Evolutionary conservation across 2,113 vertebrate species (phyloP).

Genomic region (Colossoma macropomum): DNA sequence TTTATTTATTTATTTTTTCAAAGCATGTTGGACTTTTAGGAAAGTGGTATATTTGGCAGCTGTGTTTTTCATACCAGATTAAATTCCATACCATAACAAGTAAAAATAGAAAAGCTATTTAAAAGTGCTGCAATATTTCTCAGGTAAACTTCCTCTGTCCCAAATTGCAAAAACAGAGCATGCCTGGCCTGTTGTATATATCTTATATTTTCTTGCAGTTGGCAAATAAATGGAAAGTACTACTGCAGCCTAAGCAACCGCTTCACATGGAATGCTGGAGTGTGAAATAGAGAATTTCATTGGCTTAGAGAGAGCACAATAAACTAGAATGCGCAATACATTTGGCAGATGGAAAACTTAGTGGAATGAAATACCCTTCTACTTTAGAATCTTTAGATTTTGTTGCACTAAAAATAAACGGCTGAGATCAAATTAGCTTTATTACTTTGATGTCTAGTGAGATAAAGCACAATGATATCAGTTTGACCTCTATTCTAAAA

Average conservation of each 20-base stretch:
- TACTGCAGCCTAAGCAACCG: slow-evolving; percentile 18
- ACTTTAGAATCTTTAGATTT: neutral
- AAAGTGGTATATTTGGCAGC: slow-evolving; percentile 27
- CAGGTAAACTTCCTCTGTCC: slow-evolving; percentile 18
- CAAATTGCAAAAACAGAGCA: slow-evolving; percentile 23
- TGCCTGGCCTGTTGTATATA: slow-evolving; percentile 20
- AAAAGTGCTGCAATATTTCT: slow-evolving; percentile 28
- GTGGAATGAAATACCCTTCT: neutral
- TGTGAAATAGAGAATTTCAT: slow-evolving; percentile 43
- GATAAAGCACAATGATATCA: slow-evolving; percentile 39
- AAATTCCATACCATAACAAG: slow-evolving; percentile 35
- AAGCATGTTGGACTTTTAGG: neutral
- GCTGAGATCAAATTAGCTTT: neutral
- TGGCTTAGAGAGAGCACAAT: slow-evolving; percentile 29
- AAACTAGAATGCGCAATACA: slow-evolving; percentile 12
- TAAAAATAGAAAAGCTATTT: slow-evolving; percentile 18
- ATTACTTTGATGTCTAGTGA: slow-evolving; percentile 17
- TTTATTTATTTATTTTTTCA: slow-evolving; percentile 27
- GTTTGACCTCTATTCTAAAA: slow-evolving; percentile 45
- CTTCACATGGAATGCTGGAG: slow-evolving; percentile 40
- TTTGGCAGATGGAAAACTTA: slow-evolving; percentile 23
- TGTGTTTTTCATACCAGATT: slow-evolving; percentile 22
- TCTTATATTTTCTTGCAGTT: slow-evolving; percentile 13
- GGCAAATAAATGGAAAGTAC: slow-evolving; percentile 38
- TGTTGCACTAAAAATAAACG: neutral